phyloP scores from a whole-genome alignment of 2,797 vertebrate species.

The Spinibarbus caldwelli region DNA sequence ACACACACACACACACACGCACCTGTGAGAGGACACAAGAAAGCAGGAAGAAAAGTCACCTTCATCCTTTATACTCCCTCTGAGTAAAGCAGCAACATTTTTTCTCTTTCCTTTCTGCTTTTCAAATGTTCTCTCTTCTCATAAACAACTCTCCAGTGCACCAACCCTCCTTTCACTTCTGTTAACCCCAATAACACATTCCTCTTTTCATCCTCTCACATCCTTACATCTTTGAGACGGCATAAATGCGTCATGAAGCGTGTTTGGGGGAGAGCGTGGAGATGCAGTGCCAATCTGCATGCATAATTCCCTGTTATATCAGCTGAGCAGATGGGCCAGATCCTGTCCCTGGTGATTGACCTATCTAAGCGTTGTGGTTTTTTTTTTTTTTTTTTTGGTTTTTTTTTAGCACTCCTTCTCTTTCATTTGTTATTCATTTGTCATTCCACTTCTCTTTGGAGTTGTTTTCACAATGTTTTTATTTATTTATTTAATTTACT shows the following conservation, averaged over 20 bases:
- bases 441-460: background rate
- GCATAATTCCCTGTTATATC: constrained; percentile 50
- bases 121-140: background rate
- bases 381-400: too few species aligned
- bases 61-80: constrained; percentile 51
- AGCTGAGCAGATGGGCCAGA: constrained; percentile 51
- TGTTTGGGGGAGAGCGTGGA: constrained; percentile 33
- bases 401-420: constrained; percentile 38
- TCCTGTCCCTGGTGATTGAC: constrained; percentile 48
- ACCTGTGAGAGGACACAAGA: constrained; percentile 43
- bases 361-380: constrained; percentile 2
- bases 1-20: constrained; percentile 42
- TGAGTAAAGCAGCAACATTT: constrained; percentile 23
- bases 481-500: background rate
- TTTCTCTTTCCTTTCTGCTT: background rate
- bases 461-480: background rate
- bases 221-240: constrained; percentile 15
- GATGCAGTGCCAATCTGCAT: constrained; percentile 49
- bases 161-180: constrained; percentile 3
- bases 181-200: constrained; percentile 28
- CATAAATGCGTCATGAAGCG: constrained; percentile 23
- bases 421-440: constrained; percentile 22
- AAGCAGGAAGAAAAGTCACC: constrained; percentile 53
- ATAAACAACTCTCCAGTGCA: background rate
- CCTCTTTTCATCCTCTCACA: constrained; percentile 35